Base-by-base conservation (phyloP, 2,797 vertebrate genomes). In the Danio tinwini region DNA sequence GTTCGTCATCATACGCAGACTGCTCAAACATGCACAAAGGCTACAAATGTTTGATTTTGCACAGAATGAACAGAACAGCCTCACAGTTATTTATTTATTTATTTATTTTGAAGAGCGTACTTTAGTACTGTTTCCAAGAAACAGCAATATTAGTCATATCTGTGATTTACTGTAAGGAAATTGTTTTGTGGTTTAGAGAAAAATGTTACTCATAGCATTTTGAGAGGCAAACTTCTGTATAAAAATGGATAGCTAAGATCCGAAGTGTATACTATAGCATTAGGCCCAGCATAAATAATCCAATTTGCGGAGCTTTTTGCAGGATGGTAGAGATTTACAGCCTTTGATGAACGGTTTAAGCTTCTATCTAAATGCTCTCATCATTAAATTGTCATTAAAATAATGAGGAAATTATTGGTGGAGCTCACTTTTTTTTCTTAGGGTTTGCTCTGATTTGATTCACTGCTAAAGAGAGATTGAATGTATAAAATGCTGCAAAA, bases 251-350 rank as follows among this genome's bases (percentile, higher is more conserved):
- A 58, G 17, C 1, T 7, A 50, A 53, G 70, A 80, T 82, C 83
- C 73, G 21, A 82, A 81, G 80, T 86, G 80, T 69, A 78, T 76
- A 56, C 62, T 76, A 29, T 11, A 82, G 86, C 86, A 87, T 84
- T 86, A 75, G 82, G 82, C 83, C 68, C 81, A 6, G 82, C 81
- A 82, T 87, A 83, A 84, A 91, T 83, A 91, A 90, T 91, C 88
- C 88, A 90, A 78, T 91, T 89, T 91, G 77, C 84, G 59, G 17
- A 84, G 84, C 73, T 84, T 89, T 91, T 89, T 83, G 88, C 83
- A 74, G 85, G 88, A 90, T 90, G 87, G 85, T 83, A 86, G 69
- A 87, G 89, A 92, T 91, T 91, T 90, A 82, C 67, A 37, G 79
- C 80, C 86, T 83, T 82, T 86, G 88, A 90, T 85, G 86, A 90